These are phyloP conservation scores for Cochlearius cochlearius DNA, from an alignment of 2,113 vertebrate species.

Conservation along the genomic window DNA sequence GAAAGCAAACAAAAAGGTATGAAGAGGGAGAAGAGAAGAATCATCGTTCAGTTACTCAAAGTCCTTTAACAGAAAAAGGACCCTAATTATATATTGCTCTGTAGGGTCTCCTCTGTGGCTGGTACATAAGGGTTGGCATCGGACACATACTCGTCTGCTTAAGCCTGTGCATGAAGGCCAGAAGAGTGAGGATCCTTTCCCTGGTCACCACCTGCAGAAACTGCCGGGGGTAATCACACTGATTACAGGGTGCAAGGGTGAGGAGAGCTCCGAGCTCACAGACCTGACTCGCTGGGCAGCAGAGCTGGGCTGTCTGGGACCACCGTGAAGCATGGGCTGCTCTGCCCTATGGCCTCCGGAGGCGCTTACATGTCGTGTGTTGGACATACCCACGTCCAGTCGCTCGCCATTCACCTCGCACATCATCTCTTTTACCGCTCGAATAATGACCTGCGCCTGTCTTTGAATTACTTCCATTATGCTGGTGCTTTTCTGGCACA, in stretches of 20 bases:
- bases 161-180: background rate
- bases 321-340: background rate
- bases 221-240: background rate
- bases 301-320: background rate
- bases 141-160: background rate
- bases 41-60: background rate
- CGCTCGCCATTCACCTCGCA: background rate
- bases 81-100: background rate
- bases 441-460: background rate
- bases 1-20: background rate
- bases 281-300: accelerated
- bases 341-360: background rate
- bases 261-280: background rate
- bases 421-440: background rate
- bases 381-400: background rate
- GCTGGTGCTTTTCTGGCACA: background rate
- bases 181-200: background rate
- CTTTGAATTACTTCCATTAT: background rate
- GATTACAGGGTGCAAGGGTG: background rate
- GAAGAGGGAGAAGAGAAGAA: background rate
- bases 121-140: background rate
- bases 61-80: background rate
- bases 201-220: background rate
- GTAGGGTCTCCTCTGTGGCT: background rate
- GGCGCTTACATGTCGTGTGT: background rate